Evolutionary conservation across 2,797 vertebrate species (phyloP).

Genomic region (Anas georgica): DNA sequence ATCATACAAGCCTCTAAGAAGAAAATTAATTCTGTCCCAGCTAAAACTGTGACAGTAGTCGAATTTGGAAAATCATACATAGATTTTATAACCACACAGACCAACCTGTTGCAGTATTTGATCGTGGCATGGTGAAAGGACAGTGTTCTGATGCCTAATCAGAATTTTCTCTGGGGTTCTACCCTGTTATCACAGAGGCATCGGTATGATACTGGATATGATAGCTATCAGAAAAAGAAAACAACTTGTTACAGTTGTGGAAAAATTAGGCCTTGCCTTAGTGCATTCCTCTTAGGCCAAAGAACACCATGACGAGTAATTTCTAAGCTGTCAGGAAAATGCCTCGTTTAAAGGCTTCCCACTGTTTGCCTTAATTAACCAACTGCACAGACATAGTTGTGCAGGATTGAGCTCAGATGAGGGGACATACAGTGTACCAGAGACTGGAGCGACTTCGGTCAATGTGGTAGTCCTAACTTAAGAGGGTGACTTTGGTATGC

Average conservation of each 20-base stretch:
- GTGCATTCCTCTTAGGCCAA: not conserved
- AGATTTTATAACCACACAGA: not conserved
- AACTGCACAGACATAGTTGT: not conserved
- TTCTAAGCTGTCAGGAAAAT: not conserved
- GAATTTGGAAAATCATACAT: not conserved
- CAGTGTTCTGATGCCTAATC: not conserved
- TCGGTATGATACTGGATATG: not conserved
- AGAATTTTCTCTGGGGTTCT: not conserved
- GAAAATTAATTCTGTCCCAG: too few species aligned
- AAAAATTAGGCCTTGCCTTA: not conserved
- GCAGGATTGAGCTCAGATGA: not conserved
- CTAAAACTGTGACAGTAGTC: not conserved
- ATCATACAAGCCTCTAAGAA: too few species aligned
- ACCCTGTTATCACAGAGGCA: not conserved
- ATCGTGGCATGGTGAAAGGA: not conserved
- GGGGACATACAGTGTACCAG: rapidly evolving
- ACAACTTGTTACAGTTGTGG: not conserved
- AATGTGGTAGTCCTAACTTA: not conserved
- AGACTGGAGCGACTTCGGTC: not conserved
- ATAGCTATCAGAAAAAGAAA: not conserved
- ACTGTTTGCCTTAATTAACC: not conserved
- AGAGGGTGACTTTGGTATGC: not conserved
- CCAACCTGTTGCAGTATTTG: not conserved
- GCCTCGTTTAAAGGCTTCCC: not conserved
- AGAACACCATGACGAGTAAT: not conserved